These are phyloP conservation scores for Pipra filicauda DNA, from an alignment of 2,113 vertebrate species.

Conservation along the genomic window DNA sequence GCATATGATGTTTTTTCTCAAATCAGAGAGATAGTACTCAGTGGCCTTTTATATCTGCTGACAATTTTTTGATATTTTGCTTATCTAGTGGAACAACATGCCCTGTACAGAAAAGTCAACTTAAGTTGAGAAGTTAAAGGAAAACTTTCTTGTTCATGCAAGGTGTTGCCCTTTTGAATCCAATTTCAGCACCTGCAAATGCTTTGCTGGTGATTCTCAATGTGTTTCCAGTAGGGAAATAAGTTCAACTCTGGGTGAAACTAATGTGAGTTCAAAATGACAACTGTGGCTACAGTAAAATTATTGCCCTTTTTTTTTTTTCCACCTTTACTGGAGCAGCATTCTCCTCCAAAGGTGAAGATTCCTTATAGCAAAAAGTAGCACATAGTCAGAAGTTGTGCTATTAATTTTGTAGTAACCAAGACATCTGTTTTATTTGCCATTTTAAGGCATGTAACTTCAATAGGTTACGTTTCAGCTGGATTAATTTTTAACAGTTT, in stretches of 20 bases:
- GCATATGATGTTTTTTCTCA: neutral
- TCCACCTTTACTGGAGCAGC: neutral
- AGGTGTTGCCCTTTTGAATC: neutral
- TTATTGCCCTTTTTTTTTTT: neutral
- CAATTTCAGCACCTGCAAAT: neutral
- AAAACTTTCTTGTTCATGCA: neutral
- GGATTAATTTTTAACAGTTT: constrained; percentile 32
- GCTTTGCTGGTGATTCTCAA: neutral
- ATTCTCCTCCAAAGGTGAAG: neutral
- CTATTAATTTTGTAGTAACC: constrained; percentile 8
- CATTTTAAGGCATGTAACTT: neutral
- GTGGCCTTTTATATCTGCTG: neutral
- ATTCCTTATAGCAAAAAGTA: neutral
- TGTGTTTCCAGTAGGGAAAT: neutral
- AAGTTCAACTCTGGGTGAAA: neutral
- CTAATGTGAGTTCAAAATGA: neutral
- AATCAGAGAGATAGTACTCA: neutral
- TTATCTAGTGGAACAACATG: neutral
- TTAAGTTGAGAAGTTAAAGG: neutral
- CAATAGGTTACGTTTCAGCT: constrained; percentile 5
- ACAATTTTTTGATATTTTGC: neutral
- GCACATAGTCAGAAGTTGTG: neutral
- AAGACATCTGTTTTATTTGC: constrained; percentile 24
- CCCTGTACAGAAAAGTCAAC: neutral
- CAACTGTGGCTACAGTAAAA: neutral